These are phyloP conservation scores for Trematocara stigmaticum DNA, from an alignment of 2,113 vertebrate genomes.

Conservation along the genomic window DNA sequence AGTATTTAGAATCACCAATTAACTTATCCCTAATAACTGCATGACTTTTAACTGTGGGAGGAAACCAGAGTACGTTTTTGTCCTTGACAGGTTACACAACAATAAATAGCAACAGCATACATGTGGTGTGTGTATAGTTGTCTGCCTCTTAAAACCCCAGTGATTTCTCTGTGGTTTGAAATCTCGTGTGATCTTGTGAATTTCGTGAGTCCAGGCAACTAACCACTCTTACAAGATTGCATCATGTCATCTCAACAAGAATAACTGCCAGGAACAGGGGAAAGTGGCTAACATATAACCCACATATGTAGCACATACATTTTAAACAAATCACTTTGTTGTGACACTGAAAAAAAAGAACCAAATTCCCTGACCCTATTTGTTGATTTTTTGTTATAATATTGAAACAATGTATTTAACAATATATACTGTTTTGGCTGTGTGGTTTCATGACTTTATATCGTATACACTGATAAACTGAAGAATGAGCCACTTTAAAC, in stretches of 20 bases:
- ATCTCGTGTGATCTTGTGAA: background rate
- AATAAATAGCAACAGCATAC: background rate
- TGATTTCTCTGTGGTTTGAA: background rate
- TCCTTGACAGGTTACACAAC: background rate
- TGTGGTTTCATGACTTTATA: background rate
- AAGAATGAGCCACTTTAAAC: background rate
- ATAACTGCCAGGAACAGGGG: accelerated
- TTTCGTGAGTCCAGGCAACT: background rate
- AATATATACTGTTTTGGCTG: background rate
- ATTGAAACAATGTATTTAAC: background rate
- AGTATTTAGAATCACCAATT: background rate
- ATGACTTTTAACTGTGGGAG: background rate
- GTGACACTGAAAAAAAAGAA: background rate
- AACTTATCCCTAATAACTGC: background rate
- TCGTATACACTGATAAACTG: background rate
- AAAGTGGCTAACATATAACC: background rate
- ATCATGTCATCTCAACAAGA: background rate
- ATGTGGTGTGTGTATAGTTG: background rate
- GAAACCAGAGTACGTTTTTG: background rate
- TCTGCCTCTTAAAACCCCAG: background rate
- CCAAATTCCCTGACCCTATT: background rate
- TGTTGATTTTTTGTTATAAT: background rate
- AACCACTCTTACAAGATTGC: background rate
- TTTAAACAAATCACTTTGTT: background rate
- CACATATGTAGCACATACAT: background rate